phyloP scores from a whole-genome alignment of 53 echinoderm and acorn worm species.

The Zoroaster sp. region DNA sequence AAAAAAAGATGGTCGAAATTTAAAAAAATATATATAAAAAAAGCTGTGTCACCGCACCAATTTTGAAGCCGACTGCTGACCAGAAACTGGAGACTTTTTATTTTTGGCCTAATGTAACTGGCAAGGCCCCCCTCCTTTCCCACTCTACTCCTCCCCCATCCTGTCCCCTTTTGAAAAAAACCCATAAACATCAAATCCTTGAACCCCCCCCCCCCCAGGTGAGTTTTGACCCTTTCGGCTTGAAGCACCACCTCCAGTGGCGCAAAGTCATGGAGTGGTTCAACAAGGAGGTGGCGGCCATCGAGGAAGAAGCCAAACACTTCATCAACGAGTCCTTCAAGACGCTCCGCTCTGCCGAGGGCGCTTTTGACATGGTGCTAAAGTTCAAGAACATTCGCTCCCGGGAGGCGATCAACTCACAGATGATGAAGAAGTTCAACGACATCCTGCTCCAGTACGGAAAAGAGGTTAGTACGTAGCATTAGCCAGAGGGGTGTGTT shows the following conservation, averaged over 20 bases:
- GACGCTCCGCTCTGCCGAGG: slow-evolving; percentile 93
- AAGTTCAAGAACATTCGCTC: slow-evolving; percentile 96
- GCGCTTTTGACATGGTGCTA: slow-evolving; percentile 97
- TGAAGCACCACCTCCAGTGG: slow-evolving; percentile 96
- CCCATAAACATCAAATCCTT: not conserved
- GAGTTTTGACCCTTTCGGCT: slow-evolving; percentile 90
- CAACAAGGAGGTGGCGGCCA: slow-evolving; percentile 95
- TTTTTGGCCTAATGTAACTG: too few species aligned
- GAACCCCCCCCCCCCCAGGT: slow-evolving; percentile 61
- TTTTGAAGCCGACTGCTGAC: too few species aligned
- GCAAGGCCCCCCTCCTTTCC: too few species aligned
- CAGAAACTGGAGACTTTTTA: too few species aligned
- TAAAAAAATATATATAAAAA: too few species aligned
- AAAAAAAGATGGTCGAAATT: too few species aligned
- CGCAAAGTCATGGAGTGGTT: slow-evolving; percentile 99
- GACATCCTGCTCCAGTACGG: slow-evolving; percentile 98
- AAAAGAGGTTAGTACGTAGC: slow-evolving; percentile 95
- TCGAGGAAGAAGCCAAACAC: slow-evolving; percentile 99
- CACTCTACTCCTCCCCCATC: too few species aligned
- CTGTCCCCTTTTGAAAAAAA: not conserved
- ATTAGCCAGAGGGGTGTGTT: too few species aligned
- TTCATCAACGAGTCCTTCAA: slow-evolving; percentile 99
- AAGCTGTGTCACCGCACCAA: too few species aligned
- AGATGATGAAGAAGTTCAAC: slow-evolving; percentile 99
- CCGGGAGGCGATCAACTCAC: slow-evolving; percentile 95